These are phyloP conservation scores for Mohoua ochrocephala DNA, from an alignment of 2,113 vertebrate species.

Conservation along the genomic window DNA sequence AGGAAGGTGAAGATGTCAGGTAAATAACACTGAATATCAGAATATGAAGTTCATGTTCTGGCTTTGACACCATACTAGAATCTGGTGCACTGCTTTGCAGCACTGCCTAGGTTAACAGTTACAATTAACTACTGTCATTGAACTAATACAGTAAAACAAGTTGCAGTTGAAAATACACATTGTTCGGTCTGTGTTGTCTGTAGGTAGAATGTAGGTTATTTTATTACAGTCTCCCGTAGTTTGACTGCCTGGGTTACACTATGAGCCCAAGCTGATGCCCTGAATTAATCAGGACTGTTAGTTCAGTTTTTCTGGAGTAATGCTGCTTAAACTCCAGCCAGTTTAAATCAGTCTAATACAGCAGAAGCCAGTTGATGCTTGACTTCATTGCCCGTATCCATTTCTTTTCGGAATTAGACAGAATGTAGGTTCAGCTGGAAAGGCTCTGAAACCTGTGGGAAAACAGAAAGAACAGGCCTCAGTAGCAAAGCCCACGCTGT, in stretches of 20 bases:
- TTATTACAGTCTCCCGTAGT: background rate
- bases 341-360: background rate
- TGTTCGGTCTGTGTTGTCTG: background rate
- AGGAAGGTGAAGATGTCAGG: slow-evolving; percentile 99
- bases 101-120: background rate
- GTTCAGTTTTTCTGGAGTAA: background rate
- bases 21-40: slow-evolving; percentile 57
- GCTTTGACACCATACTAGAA: background rate
- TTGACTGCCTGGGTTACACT: background rate
- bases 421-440: background rate
- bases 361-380: background rate
- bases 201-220: background rate
- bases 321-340: background rate
- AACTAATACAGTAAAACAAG: background rate
- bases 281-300: background rate
- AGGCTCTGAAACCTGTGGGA: background rate
- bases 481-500: background rate
- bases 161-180: background rate
- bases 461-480: background rate
- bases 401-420: background rate
- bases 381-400: background rate
- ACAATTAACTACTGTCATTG: background rate
- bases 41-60: background rate
- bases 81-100: background rate
- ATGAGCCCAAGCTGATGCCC: background rate